Percentiles rank a stretch among this genome's conserved stretches.
Conservation (phyloP, 2,888 invertebrate species). For the Deroplatys truncata region DNA sequence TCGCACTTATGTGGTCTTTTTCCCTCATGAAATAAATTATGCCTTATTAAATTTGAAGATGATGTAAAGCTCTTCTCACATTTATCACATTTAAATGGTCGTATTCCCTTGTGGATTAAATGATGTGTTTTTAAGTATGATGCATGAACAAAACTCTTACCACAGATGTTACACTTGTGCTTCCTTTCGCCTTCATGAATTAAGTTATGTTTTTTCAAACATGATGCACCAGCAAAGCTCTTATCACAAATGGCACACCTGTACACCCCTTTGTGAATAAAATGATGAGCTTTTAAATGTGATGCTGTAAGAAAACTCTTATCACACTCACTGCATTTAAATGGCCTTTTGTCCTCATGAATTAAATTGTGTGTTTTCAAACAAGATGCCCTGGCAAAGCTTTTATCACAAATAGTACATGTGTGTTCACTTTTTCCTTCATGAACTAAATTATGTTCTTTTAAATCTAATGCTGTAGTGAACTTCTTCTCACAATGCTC, state of each 20-base stretch:
- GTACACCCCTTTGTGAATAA: neutral
- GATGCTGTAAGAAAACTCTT: neutral
- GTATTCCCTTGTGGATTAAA: neutral
- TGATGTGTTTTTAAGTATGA: neutral
- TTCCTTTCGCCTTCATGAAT: neutral
- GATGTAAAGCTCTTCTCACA: neutral
- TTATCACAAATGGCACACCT: neutral
- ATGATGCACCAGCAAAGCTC: neutral
- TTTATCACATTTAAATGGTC: neutral
- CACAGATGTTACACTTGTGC: neutral
- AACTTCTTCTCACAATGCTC: neutral
- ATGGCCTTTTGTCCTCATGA: neutral
- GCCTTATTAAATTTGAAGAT: neutral
- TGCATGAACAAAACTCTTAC: neutral
- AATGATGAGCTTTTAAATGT: neutral
- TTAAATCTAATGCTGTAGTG: neutral
- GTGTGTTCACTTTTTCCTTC: neutral
- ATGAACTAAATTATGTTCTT: neutral
- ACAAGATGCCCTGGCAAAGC: neutral
- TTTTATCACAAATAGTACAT: neutral
- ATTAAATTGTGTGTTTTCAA: neutral
- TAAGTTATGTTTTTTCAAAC: neutral
- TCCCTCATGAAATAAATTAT: neutral
- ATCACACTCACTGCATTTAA: neutral
- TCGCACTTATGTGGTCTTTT: neutral